phyloP scores from a whole-genome alignment of 2,888 invertebrate species.

The Calameuta pallipes region DNA sequence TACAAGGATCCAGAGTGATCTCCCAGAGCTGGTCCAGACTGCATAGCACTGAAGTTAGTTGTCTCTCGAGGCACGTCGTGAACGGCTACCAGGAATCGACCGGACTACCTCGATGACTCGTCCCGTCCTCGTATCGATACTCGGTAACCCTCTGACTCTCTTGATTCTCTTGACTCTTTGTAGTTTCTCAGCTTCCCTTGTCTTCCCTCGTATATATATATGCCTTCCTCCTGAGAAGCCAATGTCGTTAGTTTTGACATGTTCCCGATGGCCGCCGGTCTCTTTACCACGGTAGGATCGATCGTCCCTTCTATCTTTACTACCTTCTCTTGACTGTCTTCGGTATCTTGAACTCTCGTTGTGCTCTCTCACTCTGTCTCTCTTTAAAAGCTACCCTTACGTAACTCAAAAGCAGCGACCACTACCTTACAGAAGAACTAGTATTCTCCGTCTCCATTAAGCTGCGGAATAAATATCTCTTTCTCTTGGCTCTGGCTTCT shows the following conservation, averaged over 20 bases:
- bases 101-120: slow-evolving; percentile 56
- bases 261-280: slow-evolving; percentile 31
- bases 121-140: slow-evolving; percentile 47
- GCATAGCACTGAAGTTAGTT: slow-evolving; percentile 56
- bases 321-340: background rate
- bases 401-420: background rate
- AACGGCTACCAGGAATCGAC: slow-evolving; percentile 57
- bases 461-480: background rate
- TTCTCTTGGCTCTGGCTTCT: background rate
- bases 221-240: slow-evolving; percentile 44
- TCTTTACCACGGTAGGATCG: slow-evolving; percentile 24
- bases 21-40: slow-evolving; percentile 45
- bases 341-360: background rate
- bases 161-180: background rate
- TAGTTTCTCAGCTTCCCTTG: slow-evolving; percentile 34
- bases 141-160: slow-evolving; percentile 19
- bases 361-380: background rate
- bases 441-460: background rate
- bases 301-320: slow-evolving; percentile 9
- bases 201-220: slow-evolving; percentile 29
- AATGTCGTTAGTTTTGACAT: slow-evolving; percentile 57
- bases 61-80: slow-evolving; percentile 62
- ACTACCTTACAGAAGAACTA: background rate
- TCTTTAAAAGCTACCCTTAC: background rate
- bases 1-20: slow-evolving; percentile 28